Conservation (phyloP, 2,797 vertebrate genomes). For the Takifugu ocellatus region DNA sequence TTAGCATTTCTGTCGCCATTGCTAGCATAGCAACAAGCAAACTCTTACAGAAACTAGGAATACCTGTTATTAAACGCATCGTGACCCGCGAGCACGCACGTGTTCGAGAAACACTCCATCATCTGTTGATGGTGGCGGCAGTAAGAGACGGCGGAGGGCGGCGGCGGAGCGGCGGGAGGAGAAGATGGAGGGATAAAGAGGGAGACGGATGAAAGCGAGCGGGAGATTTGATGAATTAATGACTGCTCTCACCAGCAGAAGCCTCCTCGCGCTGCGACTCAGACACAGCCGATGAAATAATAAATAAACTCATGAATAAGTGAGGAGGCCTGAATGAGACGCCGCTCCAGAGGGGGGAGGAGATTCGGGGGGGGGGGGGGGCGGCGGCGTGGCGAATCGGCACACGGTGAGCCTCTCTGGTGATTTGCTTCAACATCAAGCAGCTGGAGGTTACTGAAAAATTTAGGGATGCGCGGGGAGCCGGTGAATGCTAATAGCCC, state of each 20-base stretch:
- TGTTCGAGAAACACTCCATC: too few species aligned
- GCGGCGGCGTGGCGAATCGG: slow-evolving; percentile 39
- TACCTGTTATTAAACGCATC: too few species aligned
- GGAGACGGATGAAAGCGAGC: slow-evolving; percentile 41
- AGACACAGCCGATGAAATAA: slow-evolving; percentile 75
- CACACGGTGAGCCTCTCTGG: slow-evolving; percentile 60
- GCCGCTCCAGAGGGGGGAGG: slow-evolving; percentile 58
- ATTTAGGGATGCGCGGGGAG: slow-evolving; percentile 71
- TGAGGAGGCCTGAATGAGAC: slow-evolving; percentile 75
- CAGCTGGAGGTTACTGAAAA: slow-evolving; percentile 81
- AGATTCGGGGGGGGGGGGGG: slow-evolving; percentile 5
- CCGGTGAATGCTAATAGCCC: slow-evolving; percentile 73
- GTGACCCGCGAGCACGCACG: too few species aligned
- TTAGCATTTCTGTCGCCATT: too few species aligned
- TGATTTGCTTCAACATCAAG: slow-evolving; percentile 78
- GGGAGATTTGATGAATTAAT: slow-evolving; percentile 77
- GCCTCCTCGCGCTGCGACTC: slow-evolving; percentile 55
- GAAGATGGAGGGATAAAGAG: slow-evolving; percentile 39
- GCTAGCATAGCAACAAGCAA: too few species aligned
- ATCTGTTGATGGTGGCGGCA: too few species aligned
- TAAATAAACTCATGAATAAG: slow-evolving; percentile 82
- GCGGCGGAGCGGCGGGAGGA: background rate
- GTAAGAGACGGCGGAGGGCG: too few species aligned
- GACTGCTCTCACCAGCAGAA: slow-evolving; percentile 71
- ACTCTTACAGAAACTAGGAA: too few species aligned